Evolutionary conservation across 1,140 invertebrate species (phyloP).

Genomic region (Sinella curviseta): DNA sequence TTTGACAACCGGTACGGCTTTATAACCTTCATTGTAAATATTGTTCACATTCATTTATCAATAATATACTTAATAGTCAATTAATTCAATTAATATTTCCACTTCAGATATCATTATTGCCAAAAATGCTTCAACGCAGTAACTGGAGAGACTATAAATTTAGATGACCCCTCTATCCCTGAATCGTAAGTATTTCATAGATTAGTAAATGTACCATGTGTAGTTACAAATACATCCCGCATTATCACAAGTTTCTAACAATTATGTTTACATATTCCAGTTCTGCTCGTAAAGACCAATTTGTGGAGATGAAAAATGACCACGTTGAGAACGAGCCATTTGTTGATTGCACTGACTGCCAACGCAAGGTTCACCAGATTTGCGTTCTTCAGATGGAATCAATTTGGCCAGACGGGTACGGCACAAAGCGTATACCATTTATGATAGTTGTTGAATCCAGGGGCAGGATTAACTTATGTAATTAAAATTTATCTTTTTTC

Average conservation of each 20-base stretch:
- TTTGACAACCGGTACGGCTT: slow-evolving; percentile 89
- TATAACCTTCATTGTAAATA: too few species aligned
- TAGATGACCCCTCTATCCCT: slow-evolving; percentile 92
- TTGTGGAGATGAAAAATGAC: slow-evolving; percentile 98
- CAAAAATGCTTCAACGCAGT: slow-evolving; percentile 99
- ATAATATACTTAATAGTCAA: background rate
- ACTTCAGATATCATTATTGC: slow-evolving; percentile 98
- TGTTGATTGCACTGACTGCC: slow-evolving; percentile 92
- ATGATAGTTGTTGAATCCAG: slow-evolving; percentile 55
- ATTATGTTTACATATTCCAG: slow-evolving; percentile 58
- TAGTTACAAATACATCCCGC: background rate
- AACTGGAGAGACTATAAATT: slow-evolving; percentile 92
- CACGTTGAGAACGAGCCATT: slow-evolving; percentile 96
- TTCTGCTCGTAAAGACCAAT: slow-evolving; percentile 94
- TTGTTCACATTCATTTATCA: too few species aligned
- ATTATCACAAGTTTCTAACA: background rate
- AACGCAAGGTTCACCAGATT: slow-evolving; percentile 94
- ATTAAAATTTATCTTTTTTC: background rate
- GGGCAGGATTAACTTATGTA: background rate
- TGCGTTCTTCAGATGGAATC: slow-evolving; percentile 93
- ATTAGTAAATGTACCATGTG: background rate
- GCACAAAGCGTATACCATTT: too few species aligned
- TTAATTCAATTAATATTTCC: slow-evolving; percentile 52
- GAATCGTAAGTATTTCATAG: slow-evolving; percentile 93
- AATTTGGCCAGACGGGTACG: slow-evolving; percentile 94